phyloP scores from a whole-genome alignment of 2,888 invertebrate genomes.

The Trachelus troglodyta region DNA sequence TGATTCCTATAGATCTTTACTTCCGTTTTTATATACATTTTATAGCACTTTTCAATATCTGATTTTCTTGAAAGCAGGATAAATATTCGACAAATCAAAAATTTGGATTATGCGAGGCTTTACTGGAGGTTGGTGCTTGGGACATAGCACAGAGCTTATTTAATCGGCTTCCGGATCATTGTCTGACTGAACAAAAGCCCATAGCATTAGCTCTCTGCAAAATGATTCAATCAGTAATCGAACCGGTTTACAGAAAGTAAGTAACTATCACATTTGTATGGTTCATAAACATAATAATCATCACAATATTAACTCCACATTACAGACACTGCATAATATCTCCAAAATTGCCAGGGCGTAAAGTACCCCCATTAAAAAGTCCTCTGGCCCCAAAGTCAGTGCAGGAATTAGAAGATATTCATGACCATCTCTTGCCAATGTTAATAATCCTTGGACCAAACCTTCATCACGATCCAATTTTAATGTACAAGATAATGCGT shows the following conservation, averaged over 20 bases:
- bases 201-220: conserved; percentile 82
- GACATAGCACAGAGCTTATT: conserved; percentile 83
- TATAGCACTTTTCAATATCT: background rate
- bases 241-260: conserved; percentile 86
- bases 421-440: conserved; percentile 85
- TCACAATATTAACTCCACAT: conserved; percentile 14
- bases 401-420: conserved; percentile 78
- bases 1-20: background rate
- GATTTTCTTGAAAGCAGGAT: conserved; percentile 45
- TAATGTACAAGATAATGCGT: conserved; percentile 87
- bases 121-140: conserved; percentile 92
- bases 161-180: conserved; percentile 84
- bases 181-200: conserved; percentile 81
- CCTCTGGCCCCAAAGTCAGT: conserved; percentile 75
- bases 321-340: conserved; percentile 80
- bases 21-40: background rate
- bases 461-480: conserved; percentile 85
- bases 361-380: conserved; percentile 67
- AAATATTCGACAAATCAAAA: conserved; percentile 85
- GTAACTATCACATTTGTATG: conserved; percentile 38
- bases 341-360: conserved; percentile 74
- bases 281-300: background rate
- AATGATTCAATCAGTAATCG: conserved; percentile 85
- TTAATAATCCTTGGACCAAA: conserved; percentile 88
- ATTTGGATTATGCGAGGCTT: conserved; percentile 89